These are phyloP conservation scores for Ceratosolen solmsi DNA, from an alignment of 1,140 invertebrate genomes.

Conservation along the genomic window DNA sequence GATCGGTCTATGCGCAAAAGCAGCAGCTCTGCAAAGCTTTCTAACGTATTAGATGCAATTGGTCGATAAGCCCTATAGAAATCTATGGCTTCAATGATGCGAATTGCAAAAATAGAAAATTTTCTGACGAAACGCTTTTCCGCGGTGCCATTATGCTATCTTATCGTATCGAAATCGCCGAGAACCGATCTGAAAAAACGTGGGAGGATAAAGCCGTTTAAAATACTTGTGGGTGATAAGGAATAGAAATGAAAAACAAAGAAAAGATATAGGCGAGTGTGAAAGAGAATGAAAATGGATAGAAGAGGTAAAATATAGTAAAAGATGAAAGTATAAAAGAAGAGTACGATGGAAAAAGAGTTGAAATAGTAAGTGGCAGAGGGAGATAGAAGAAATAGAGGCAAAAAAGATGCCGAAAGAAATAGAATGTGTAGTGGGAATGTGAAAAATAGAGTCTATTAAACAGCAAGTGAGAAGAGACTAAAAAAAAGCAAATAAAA, in stretches of 20 bases:
- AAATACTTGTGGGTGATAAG: background rate
- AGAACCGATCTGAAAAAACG: background rate
- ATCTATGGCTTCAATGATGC: background rate
- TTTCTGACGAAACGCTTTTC: slow-evolving; percentile 19
- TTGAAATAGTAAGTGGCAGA: too few relatives aligned
- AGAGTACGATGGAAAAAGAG: background rate
- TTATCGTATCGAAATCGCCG: background rate
- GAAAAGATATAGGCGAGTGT: background rate
- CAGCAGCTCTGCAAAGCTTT: slow-evolving; percentile 32
- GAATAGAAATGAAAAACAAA: background rate
- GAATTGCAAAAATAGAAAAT: slow-evolving; percentile 31
- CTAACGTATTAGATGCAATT: slow-evolving; percentile 53
- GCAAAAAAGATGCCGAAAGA: background rate
- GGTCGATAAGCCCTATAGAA: slow-evolving; percentile 43
- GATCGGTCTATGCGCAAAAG: background rate
- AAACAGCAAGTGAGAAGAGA: background rate
- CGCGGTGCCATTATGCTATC: slow-evolving; percentile 28
- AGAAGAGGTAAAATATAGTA: background rate
- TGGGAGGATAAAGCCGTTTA: background rate
- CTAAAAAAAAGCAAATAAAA: slow-evolving; percentile 23
- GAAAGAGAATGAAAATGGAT: slow-evolving; percentile 11
- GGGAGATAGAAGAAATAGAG: too few relatives aligned
- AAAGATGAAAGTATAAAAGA: background rate
- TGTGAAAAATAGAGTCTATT: slow-evolving; percentile 41
- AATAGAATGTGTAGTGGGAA: slow-evolving; percentile 19